phyloP scores from a whole-genome alignment of 2,888 invertebrate genomes.

The Dromius quadrimaculatus region DNA sequence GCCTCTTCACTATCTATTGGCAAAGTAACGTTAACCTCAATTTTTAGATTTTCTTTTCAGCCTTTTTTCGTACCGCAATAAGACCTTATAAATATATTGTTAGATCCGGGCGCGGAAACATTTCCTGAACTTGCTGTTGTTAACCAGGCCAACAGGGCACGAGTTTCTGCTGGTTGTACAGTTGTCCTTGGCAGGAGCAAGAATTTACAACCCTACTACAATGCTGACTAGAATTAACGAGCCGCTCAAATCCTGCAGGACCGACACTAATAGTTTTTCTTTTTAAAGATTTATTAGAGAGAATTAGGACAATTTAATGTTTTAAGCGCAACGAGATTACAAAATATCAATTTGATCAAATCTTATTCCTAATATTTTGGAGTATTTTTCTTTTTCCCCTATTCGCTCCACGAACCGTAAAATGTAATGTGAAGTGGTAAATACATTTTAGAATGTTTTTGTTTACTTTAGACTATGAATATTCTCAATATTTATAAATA shows the following conservation, averaged over 20 bases:
- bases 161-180: neutral
- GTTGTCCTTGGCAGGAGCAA: conserved; percentile 27
- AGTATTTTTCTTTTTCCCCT: too few relatives aligned
- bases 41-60: too few relatives aligned
- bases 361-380: too few relatives aligned
- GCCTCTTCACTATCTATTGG: too few relatives aligned
- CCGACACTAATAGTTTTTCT: conserved; percentile 26
- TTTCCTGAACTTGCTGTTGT: neutral
- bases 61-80: too few relatives aligned
- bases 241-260: conserved; percentile 25
- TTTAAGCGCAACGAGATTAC: neutral
- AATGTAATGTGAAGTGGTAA: too few relatives aligned
- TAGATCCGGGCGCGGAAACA: conserved; percentile 11
- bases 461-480: too few relatives aligned
- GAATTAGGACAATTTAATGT: conserved; percentile 4
- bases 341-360: too few relatives aligned
- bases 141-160: conserved; percentile 15
- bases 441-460: too few relatives aligned
- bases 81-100: conserved; percentile 34
- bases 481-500: neutral
- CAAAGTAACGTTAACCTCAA: too few relatives aligned
- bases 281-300: conserved; percentile 14
- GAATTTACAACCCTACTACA: conserved; percentile 27
- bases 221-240: conserved; percentile 30
- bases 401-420: too few relatives aligned